Evolutionary conservation across 2,113 vertebrate genomes (phyloP), one percentile per base, ranked within the genome.

Genomic region (Callionymus lyra): DNA sequence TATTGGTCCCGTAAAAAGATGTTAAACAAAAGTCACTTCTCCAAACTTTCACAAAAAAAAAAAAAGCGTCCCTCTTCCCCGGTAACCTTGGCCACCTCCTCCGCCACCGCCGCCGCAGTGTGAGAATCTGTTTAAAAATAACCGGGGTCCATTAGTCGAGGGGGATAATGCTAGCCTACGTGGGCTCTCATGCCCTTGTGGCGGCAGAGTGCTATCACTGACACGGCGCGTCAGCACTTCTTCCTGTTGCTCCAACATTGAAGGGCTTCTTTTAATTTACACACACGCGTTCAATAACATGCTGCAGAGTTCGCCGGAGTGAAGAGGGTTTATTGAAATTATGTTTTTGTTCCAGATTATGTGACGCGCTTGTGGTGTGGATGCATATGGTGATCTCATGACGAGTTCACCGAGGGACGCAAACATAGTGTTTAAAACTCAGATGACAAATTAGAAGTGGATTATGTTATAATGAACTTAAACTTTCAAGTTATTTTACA

Each of bases 111-210:
- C 67, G 47, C 75, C 47, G 60, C 77, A 62, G 68, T 74, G 69
- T 76, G 82, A 83, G 80, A 84, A 82, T 80, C 68, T 75, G 81
- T 84, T 85, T 86, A 83, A 84, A 86, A 87, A 86, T 84, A 86
- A 82, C 77, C 73, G 47, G n/a, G 71, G 64, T 81, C 79, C 73
- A 81, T 85, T 84, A 81, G 80, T 74, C 52, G 65, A 63, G 74
- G 70, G 77, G 76, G 77, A 82, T 79, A 77, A 81, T 82, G 77
- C 81, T 56, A 71, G 71, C 70, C 64, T 76, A 68, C 60, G 74
- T 80, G 75, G 63, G 77, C 66, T 76, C 64, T 79, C 72, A 63
- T 77, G 76, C 77, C 74, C 76, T 69, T 75, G 58, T 77, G 69
- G 77, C 81, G 77, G 70, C 74, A 68, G 68, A 79, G 72, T 65